phyloP scores from a whole-genome alignment of 53 echinoderm and acorn worm genomes.

The Astropecten irregularis region DNA sequence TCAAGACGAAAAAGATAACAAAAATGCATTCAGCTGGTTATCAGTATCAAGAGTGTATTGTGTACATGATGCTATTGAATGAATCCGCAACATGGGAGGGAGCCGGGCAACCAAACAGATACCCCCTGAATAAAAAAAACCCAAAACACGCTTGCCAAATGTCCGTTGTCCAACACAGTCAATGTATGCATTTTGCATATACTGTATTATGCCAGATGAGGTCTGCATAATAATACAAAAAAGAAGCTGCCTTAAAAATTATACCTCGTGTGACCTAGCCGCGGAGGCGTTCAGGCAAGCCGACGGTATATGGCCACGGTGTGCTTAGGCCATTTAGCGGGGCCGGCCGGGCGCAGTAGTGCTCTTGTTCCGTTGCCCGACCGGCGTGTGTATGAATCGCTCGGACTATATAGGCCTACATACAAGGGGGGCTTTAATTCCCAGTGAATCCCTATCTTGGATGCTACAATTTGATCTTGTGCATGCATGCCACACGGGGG shows the following conservation, averaged over 20 bases:
- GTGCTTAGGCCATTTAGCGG: slow-evolving; percentile 29
- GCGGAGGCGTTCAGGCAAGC: slow-evolving; percentile 29
- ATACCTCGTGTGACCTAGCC: slow-evolving; percentile 48
- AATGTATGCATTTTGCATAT: slow-evolving; percentile 24
- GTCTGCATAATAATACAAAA: slow-evolving; percentile 59
- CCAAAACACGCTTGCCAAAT: no score
- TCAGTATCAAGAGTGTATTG: slow-evolving; percentile 33
- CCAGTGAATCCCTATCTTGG: neutral
- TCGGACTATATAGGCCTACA: no score
- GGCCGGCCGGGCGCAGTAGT: no score
- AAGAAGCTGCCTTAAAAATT: slow-evolving; percentile 54
- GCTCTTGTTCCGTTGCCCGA: no score
- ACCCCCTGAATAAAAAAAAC: neutral
- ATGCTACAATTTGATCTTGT: neutral
- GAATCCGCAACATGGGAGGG: slow-evolving; percentile 40
- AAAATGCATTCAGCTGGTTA: slow-evolving; percentile 39
- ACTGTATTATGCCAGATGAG: slow-evolving; percentile 48
- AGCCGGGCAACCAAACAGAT: slow-evolving; percentile 40
- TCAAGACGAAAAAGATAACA: slow-evolving; percentile 3
- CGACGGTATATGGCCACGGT: neutral
- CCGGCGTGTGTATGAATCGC: neutral
- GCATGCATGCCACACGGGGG: slow-evolving; percentile 5
- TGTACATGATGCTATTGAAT: slow-evolving; percentile 4
- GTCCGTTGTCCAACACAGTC: slow-evolving; percentile 34
- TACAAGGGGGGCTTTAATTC: slow-evolving; percentile 34